A percentile compares a stretch with the other conserved stretches of the same genome.
Evolutionary conservation across 1,140 invertebrate species (phyloP).

Genomic region (Drosophila jambulina): DNA sequence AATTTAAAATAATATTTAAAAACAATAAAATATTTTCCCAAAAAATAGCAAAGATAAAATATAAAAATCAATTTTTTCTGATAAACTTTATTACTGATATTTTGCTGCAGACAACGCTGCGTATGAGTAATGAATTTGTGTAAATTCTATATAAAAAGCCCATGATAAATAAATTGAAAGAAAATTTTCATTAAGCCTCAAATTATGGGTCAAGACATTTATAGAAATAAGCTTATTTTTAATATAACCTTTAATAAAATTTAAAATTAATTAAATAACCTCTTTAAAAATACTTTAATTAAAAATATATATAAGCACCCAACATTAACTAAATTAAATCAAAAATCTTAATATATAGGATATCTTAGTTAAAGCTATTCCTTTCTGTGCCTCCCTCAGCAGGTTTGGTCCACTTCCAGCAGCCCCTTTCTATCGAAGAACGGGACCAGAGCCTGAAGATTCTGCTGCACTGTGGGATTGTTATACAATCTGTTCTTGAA

Average conservation of each 20-base stretch:
- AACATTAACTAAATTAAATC: neutral
- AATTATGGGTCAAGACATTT: fast-evolving
- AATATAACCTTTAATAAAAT: neutral
- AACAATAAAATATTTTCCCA: no score
- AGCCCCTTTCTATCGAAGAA: slow-evolving; percentile 74
- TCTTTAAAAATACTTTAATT: neutral
- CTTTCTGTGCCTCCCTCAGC: neutral
- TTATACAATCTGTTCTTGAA: slow-evolving; percentile 73
- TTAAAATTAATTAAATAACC: neutral
- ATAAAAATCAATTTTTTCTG: no score
- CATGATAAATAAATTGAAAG: neutral
- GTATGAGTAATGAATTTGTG: neutral
- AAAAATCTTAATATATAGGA: neutral
- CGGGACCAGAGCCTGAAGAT: slow-evolving; percentile 64
- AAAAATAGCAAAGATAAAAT: no score
- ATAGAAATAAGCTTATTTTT: no score
- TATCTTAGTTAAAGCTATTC: neutral
- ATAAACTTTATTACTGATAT: no score
- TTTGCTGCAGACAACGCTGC: neutral
- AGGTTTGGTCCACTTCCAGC: slow-evolving; percentile 70
- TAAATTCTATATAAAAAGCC: neutral
- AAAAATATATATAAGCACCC: no score
- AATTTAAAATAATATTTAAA: no score
- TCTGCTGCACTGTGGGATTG: slow-evolving; percentile 67
- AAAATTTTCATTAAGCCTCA: neutral